These are phyloP conservation scores for Pachycephala philippinensis DNA, from an alignment of 2,113 vertebrate species.

Conservation along the genomic window DNA sequence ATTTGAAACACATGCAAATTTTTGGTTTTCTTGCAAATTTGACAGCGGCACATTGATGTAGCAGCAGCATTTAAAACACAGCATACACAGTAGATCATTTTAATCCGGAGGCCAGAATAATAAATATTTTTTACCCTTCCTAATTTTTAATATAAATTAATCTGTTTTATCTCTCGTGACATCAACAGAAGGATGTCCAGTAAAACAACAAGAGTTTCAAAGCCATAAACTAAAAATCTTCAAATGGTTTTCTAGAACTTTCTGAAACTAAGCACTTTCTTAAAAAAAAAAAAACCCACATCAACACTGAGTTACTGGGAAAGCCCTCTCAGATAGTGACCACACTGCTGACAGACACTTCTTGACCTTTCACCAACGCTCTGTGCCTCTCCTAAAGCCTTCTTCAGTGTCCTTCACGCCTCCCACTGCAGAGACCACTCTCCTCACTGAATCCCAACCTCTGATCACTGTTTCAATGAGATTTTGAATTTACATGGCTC, in stretches of 20 bases:
- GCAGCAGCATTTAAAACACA: background rate
- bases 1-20: background rate
- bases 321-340: background rate
- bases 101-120: background rate
- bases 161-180: background rate
- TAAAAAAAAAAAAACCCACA: rapidly evolving
- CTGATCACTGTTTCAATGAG: background rate
- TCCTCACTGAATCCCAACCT: background rate
- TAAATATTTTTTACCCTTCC: background rate
- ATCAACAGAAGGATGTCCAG: background rate
- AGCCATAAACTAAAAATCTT: background rate
- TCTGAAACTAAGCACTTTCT: background rate
- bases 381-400: background rate
- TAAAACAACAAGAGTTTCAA: background rate
- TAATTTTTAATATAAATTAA: background rate
- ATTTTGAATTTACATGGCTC: background rate
- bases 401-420: background rate
- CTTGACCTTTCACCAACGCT: background rate
- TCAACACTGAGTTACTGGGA: background rate
- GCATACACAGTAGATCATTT: background rate
- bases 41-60: background rate
- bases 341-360: background rate
- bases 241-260: background rate
- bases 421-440: background rate
- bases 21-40: background rate